These are phyloP conservation scores for Sialia sialis DNA, from an alignment of 2,113 vertebrate genomes.

Conservation along the genomic window DNA sequence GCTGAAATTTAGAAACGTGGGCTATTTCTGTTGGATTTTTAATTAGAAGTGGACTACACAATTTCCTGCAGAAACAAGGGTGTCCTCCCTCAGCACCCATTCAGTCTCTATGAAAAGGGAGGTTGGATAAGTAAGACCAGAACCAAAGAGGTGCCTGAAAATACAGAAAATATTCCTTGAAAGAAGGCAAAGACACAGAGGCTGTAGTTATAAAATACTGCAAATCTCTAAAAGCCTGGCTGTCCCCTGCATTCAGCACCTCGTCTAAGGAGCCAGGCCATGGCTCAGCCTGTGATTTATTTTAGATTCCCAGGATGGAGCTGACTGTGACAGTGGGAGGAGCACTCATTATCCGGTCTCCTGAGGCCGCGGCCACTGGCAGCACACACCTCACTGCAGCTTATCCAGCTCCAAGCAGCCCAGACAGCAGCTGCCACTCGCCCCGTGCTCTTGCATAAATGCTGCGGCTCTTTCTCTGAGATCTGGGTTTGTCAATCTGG, in stretches of 20 bases:
- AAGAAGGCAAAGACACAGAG: not conserved
- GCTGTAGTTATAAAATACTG: not conserved
- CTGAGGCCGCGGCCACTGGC: not conserved
- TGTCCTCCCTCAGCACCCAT: not conserved
- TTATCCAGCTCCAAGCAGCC: not conserved
- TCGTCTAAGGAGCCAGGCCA: not conserved
- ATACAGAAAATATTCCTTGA: not conserved
- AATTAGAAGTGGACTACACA: rapidly evolving
- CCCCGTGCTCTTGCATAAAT: not conserved
- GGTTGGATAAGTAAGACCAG: not conserved
- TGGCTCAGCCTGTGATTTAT: not conserved
- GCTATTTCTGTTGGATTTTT: not conserved
- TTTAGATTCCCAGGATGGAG: not conserved
- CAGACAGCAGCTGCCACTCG: not conserved
- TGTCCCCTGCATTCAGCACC: not conserved
- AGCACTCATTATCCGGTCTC: rapidly evolving
- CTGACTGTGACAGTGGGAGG: not conserved
- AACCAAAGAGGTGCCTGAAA: not conserved
- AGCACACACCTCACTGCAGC: not conserved
- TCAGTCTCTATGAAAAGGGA: not conserved
- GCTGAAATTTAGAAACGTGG: not conserved
- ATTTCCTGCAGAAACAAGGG: not conserved
- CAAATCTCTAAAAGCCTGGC: not conserved
- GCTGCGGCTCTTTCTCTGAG: not conserved
- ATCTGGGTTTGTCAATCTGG: not conserved